Conservation (phyloP, 2,888 invertebrate species). For the Stenichneumon culpator region DNA sequence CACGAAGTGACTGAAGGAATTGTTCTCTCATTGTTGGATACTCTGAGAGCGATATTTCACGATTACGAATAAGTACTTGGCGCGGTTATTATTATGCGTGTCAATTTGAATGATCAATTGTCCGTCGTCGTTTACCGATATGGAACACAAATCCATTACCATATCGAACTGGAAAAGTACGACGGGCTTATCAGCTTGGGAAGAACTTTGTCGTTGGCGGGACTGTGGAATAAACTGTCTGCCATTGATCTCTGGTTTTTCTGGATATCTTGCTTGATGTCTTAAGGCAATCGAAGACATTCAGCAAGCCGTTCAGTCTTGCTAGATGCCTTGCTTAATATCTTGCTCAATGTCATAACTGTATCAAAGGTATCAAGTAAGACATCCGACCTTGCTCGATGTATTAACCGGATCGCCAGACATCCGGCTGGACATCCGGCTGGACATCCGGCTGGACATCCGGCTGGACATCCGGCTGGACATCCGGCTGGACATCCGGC, state of each 20-base stretch:
- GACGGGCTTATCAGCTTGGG: neutral
- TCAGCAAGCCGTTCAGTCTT: too few species aligned
- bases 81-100: neutral
- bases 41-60: neutral
- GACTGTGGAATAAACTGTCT: neutral
- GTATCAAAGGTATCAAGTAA: too few species aligned
- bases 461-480: too few species aligned
- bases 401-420: too few species aligned
- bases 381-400: too few species aligned
- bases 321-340: too few species aligned
- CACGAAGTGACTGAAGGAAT: neutral
- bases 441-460: too few species aligned
- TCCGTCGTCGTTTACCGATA: neutral
- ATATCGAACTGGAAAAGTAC: neutral
- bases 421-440: too few species aligned
- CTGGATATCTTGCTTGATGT: too few species aligned
- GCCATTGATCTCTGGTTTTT: neutral
- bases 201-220: neutral
- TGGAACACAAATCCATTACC: neutral
- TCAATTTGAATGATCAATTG: constrained; percentile 12
- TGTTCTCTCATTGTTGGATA: neutral
- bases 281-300: too few species aligned
- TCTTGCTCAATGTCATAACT: too few species aligned
- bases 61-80: neutral
- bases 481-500: too few species aligned